phyloP scores from a whole-genome alignment of 2,888 invertebrate species.

The Busseola fusca region DNA sequence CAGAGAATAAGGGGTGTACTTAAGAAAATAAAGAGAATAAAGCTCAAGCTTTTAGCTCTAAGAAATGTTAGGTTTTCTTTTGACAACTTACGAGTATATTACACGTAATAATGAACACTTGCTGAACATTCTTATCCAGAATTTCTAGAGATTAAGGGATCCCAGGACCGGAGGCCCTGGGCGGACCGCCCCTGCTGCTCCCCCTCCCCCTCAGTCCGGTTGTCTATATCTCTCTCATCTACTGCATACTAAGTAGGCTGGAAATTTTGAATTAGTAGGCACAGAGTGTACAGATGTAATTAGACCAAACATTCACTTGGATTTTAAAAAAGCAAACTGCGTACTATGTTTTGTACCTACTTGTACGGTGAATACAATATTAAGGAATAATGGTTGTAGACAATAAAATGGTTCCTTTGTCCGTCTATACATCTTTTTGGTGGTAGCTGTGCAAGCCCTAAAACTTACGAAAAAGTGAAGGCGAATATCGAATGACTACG shows the following conservation, averaged over 20 bases:
- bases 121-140: neutral
- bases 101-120: too few species aligned
- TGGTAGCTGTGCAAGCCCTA: neutral
- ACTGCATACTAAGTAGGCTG: neutral
- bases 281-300: neutral
- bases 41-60: too few species aligned
- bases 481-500: conserved; percentile 36
- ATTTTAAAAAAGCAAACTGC: too few species aligned
- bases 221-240: neutral
- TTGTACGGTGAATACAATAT: neutral
- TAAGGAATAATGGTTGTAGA: neutral
- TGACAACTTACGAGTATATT: too few species aligned
- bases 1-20: too few species aligned
- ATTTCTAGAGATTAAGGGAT: neutral
- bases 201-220: too few species aligned
- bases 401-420: neutral
- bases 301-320: neutral
- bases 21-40: too few species aligned
- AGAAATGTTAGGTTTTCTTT: too few species aligned
- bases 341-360: neutral
- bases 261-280: neutral
- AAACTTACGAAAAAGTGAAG: conserved; percentile 26
- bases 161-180: neutral
- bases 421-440: neutral
- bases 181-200: neutral